Base-by-base conservation (phyloP, 23 tunicate species). In the Diplosoma virens region DNA sequence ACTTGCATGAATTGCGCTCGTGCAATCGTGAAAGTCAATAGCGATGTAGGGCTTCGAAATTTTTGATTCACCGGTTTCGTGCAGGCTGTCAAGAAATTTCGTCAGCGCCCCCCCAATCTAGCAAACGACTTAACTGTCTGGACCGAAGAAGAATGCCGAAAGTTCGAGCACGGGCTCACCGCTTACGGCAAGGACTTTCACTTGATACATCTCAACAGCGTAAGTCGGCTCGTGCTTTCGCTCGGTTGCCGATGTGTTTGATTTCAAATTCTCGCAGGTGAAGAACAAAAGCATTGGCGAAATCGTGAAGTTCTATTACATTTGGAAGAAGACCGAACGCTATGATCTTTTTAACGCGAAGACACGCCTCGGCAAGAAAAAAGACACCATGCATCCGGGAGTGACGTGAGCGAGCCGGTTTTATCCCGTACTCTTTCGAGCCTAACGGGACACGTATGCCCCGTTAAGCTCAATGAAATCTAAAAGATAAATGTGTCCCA, bases 251-350 rank as follows among this genome's bases (percentile, higher is more conserved):
- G 7, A 17, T n/a, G 26, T n/a, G 7, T 58, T 58, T 6, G 7
- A n/a, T 58, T 20, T 7, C n/a, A 11, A 58, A 17, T 58, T 5
- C 7, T 58, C 7, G 50, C 41, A 86, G 92, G 80, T 90, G 17
- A 73, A 59, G 32, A 78, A 89, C 14, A 90, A 90, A 66, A 68
- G 67, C 32, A 87, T 90, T 41, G 81, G 89, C 3, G 97, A 90
- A 1, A 84, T 90, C 54, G 86, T 90, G 11, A 84, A 90, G 64
- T 90, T 90, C 67, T 90, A 90, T 74, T 90, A 90, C 64, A 80
- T 90, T n/a, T 90, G 97, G 97, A 90, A 90, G 58, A 90, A 90
- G 34, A 47, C 86, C 7, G 89, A 84, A 41, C 70, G 88, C 23
- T 90, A 79, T 58, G 97, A 84, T 52, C 76, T 82, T 31, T 89